Evolutionary conservation across 2,888 invertebrate genomes (phyloP), one percentile per base, ranked within the genome.

Genomic region (Drosophila neutralis): DNA sequence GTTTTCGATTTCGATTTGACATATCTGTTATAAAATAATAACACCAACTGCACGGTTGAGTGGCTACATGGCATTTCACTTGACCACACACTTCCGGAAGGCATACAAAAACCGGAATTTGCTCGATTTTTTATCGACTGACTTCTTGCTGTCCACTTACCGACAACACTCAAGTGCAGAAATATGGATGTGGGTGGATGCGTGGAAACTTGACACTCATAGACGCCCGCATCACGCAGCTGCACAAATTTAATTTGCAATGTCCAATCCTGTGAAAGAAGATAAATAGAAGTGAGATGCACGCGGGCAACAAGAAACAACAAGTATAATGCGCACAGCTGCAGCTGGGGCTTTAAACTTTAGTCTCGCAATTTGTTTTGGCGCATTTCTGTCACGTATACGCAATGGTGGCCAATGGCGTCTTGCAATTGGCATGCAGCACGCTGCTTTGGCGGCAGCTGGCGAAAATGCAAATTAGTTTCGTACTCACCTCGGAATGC

Each of bases 141-240:
- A 21, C 36, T 29, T 21, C 5, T 6, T 27, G 31, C 27, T 36
- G 6, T 27, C 38, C 71, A 95, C 97, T 96, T 94, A 98, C 98
- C 97, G 69, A 97, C 97, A 83, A 98, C 97, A 92, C 96, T 96
- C 81, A 98, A 95, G 88, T 95, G 95, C 83, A 98, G 94, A 93
- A 97, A 97, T 94, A 98, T 97, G 93, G 97, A 97, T 77, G 96
- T 96, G 85, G 97, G 97, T 76, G 98, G 98, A 94, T 98, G 97
- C 54, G 97, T 97, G 36, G 97, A 97, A 67, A 98, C 97, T 94
- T 98, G 97, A 93, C 97, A 98, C 93, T 98, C 97, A 93, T 97
- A 98, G 84, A 96, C 93, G 60, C 98, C 98, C 40, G 96, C 97
- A 92, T 98, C 98, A 83, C 97, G 95, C 87, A 95, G 95, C 93